Evolutionary conservation across 35 echinoderm and acorn worm species (phyloP).

Genomic region (Lytechinus pictus): DNA sequence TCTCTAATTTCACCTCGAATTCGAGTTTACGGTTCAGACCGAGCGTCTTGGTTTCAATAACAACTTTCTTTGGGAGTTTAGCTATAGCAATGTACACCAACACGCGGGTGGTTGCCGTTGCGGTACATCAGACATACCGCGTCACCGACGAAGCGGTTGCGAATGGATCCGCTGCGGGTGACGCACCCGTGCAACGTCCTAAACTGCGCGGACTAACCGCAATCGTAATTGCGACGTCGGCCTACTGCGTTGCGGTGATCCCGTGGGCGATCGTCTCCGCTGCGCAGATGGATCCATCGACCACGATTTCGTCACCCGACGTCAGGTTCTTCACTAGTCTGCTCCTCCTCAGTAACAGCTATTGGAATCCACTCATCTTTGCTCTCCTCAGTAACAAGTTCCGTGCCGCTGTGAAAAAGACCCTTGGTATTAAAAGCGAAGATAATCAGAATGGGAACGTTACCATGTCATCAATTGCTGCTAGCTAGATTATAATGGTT

Average conservation of each 20-base stretch:
- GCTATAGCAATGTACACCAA: slow-evolving; percentile 20
- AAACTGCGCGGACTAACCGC: neutral
- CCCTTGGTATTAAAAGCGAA: neutral
- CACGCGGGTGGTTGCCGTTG: neutral
- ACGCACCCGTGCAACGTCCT: neutral
- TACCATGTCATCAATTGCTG: neutral
- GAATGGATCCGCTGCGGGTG: neutral
- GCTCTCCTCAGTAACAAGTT: neutral
- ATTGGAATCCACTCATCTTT: neutral
- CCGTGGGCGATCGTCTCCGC: slow-evolving; percentile 29
- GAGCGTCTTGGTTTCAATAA: neutral
- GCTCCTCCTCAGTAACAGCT: slow-evolving; percentile 15
- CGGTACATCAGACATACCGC: neutral
- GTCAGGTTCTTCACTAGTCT: slow-evolving; percentile 13
- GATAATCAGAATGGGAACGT: neutral
- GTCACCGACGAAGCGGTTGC: neutral
- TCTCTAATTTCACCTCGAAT: slow-evolving; percentile 8
- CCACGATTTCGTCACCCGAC: neutral
- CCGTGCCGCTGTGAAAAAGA: neutral
- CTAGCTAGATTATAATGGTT: neutral
- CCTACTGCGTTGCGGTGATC: neutral
- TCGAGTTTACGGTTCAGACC: slow-evolving; percentile 22
- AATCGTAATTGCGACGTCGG: neutral
- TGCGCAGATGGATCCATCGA: neutral
- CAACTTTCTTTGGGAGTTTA: neutral